Percentiles rank a stretch among this genome's conserved stretches.
Conservation (phyloP, 2,888 invertebrate species). For the Camptogramma bilineatum region DNA sequence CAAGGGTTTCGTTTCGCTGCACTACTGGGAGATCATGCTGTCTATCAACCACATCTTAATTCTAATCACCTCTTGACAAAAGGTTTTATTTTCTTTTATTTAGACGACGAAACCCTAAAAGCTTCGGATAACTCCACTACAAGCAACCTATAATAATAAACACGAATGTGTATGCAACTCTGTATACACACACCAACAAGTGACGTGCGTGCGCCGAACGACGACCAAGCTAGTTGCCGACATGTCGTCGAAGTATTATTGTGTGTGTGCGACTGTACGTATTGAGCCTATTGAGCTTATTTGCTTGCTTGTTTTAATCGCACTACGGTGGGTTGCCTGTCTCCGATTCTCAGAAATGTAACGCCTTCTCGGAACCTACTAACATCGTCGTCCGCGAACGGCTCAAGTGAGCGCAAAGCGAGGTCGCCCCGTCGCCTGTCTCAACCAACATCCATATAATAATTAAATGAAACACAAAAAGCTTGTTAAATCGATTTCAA, state of each 20-base stretch:
- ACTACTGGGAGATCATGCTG: neutral
- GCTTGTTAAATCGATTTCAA: neutral
- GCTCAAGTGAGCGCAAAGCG: conserved; percentile 77
- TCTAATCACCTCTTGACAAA: neutral
- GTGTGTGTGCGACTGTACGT: conserved; percentile 46
- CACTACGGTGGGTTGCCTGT: conserved; percentile 75
- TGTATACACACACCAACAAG: conserved; percentile 31
- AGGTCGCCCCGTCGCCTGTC: conserved; percentile 65
- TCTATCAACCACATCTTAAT: neutral
- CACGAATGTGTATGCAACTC: conserved; percentile 7
- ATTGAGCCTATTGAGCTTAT: conserved; percentile 74
- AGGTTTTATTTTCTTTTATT: neutral
- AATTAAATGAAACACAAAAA: conserved; percentile 4
- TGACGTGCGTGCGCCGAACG: conserved; percentile 19
- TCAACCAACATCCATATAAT: conserved; percentile 7
- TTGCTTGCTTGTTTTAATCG: conserved; percentile 73
- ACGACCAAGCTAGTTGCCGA: conserved; percentile 17
- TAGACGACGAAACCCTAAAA: neutral
- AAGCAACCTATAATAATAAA: conserved; percentile 39
- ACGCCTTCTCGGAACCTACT: conserved; percentile 84
- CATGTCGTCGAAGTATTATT: conserved; percentile 29
- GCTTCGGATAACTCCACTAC: conserved; percentile 26
- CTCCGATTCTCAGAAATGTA: conserved; percentile 83
- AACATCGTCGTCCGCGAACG: conserved; percentile 74
- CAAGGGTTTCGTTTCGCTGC: neutral